phyloP scores from a whole-genome alignment of 2,797 vertebrate species.

The Ciconia nigra region DNA sequence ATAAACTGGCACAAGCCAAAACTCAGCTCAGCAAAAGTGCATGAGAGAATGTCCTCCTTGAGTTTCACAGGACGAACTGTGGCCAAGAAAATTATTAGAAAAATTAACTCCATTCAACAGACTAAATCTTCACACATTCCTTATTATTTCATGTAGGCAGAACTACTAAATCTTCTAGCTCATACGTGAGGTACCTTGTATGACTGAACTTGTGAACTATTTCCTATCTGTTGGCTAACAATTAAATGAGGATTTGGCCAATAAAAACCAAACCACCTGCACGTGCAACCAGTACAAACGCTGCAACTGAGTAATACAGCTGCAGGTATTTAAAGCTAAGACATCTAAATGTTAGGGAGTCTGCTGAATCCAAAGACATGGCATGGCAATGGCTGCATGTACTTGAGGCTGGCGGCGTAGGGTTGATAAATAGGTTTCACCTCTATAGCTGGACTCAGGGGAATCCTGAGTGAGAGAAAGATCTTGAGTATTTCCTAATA shows the following conservation, averaged over 20 bases:
- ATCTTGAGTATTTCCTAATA: conserved; percentile 27
- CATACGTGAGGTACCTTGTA: background rate
- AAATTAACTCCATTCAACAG: background rate
- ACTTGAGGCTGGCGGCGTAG: background rate
- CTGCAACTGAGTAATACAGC: background rate
- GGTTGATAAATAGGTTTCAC: background rate
- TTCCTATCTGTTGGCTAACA: background rate
- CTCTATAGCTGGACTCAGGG: conserved; percentile 5
- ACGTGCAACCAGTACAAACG: accelerated
- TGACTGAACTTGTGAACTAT: background rate
- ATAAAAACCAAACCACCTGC: background rate
- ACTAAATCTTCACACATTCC: background rate
- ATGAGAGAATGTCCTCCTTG: conserved; percentile 92
- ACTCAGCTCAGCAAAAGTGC: conserved; percentile 92
- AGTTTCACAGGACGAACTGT: conserved; percentile 86
- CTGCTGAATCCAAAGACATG: background rate
- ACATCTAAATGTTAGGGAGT: background rate
- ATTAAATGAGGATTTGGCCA: background rate
- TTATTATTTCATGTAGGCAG: background rate
- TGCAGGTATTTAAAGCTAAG: background rate
- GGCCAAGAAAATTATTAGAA: background rate
- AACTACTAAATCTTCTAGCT: background rate
- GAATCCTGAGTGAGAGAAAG: background rate
- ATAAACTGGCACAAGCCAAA: conserved; percentile 95
- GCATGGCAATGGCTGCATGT: background rate